A percentile compares a stretch with the other conserved stretches of the same genome.
phyloP scores from a whole-genome alignment of 2,797 vertebrate species.

The Crocidura indochinensis region DNA sequence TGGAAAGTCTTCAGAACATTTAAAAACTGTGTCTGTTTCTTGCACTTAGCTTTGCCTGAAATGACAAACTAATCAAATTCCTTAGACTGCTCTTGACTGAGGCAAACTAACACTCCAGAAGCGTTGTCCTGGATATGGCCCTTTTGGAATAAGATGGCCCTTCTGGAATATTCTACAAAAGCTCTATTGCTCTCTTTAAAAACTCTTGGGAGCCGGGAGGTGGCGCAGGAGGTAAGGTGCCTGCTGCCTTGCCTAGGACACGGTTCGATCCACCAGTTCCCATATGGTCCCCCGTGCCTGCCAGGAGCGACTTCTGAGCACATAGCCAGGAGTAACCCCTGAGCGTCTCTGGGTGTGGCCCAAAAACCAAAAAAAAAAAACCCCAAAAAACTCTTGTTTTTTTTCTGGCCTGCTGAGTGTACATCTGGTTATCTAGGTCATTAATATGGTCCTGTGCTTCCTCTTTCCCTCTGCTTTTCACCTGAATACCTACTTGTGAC shows the following conservation, averaged over 20 bases:
- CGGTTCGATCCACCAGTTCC: too few species aligned
- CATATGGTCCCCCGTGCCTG: too few species aligned
- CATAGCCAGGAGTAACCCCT: too few species aligned
- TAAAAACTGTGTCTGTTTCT: neutral
- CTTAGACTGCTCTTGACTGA: neutral
- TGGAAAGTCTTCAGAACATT: too few species aligned
- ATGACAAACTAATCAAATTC: neutral
- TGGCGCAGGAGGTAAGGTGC: too few species aligned
- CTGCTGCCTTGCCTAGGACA: too few species aligned
- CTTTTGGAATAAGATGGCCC: neutral
- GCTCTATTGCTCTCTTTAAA: neutral
- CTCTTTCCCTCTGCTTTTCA: neutral
- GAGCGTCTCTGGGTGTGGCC: too few species aligned
- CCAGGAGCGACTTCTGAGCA: too few species aligned
- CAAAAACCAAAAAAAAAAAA: too few species aligned
- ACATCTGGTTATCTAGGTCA: neutral
- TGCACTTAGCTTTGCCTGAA: slow-evolving; percentile 19
- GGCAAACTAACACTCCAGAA: neutral
- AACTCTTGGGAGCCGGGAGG: too few species aligned
- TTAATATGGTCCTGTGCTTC: neutral
- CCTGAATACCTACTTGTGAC: too few species aligned
- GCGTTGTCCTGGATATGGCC: neutral
- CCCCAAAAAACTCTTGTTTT: neutral
- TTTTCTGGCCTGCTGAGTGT: neutral
- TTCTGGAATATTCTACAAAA: neutral